These are phyloP conservation scores for Dinoponera quadriceps DNA, from an alignment of 1,140 invertebrate genomes.

Conservation along the genomic window DNA sequence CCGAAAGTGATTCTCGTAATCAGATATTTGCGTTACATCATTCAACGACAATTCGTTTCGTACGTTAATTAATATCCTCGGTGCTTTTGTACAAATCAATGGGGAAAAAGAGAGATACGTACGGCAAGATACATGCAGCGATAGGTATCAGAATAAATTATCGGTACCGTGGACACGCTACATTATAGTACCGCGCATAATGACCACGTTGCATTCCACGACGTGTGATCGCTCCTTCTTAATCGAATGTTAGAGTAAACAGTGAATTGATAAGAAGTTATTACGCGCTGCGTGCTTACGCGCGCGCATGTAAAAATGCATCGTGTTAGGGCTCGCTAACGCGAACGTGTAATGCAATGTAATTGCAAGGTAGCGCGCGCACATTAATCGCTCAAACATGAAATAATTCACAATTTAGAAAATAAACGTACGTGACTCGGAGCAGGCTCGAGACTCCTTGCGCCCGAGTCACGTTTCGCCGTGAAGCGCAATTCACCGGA, in stretches of 20 bases:
- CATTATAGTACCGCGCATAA: conserved; percentile 23
- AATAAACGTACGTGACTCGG: conserved; percentile 1
- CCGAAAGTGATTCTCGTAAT: conserved; percentile 72
- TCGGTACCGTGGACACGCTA: neutral
- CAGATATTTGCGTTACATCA: conserved; percentile 80
- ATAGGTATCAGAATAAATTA: conserved; percentile 53
- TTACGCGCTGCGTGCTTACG: neutral
- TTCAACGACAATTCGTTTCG: conserved; percentile 42
- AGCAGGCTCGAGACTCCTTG: neutral
- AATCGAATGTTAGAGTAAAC: conserved; percentile 27
- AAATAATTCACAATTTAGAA: conserved; percentile 7
- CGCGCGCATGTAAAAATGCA: neutral
- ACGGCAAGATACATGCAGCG: neutral
- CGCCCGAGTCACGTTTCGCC: conserved; percentile 35
- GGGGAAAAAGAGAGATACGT: neutral
- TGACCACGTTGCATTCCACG: conserved; percentile 9
- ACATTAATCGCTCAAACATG: neutral
- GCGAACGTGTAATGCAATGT: too few relatives aligned
- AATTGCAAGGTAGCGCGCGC: too few relatives aligned
- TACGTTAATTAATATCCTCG: conserved; percentile 23
- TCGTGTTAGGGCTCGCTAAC: neutral
- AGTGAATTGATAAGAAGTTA: neutral
- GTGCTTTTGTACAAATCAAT: neutral
- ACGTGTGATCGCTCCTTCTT: conserved; percentile 26
- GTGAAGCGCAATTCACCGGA: conserved; percentile 16